Evolutionary conservation across 2,888 invertebrate species (phyloP), one percentile per base, ranked within the genome.

Genomic region (Stictocephala bisonia): DNA sequence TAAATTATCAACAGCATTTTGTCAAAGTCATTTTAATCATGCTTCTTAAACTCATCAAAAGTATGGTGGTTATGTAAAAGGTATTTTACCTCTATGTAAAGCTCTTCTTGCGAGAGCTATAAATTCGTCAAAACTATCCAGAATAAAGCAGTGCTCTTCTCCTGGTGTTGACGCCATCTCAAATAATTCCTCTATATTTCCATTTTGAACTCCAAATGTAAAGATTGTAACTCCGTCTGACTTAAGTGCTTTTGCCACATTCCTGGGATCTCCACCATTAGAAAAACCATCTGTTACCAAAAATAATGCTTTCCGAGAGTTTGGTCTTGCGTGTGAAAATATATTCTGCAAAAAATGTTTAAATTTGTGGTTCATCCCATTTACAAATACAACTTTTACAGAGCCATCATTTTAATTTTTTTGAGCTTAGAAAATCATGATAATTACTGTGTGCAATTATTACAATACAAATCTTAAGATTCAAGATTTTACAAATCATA

Each of bases 271-370:
- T 0, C 89, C 90, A 1, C 90, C 90, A 81, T 90, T 91, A 4
- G 90, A 90, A 80, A 89, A 91, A 13, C 91, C 91, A 80, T 91
- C 91, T 0, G 91, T 91, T 76, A 91, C 87, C 2, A 91, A 83
- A 79, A 91, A 90, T 9, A 91, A 84, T 0, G 89, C 88, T 81
- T 90, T 90, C 77, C 84, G 86, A 2, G 87, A 85, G 22, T 83
- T 82, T 26, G 83, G 81, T 18, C 88, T 83, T 58, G 82, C 79
- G 84, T 82, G 6, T 56, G 83, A 81, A 27, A 88, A 85, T 60
- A 88, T 87, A 71, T 84, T 84, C 86, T 87, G 77, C 20, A 79
- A 80, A 56, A 71, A 71, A 56, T 44, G 24, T 69, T 74, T 51
- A 40, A 68, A 48, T 15, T 41, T 6, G n/a, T 69, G 68, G n/a